These are phyloP conservation scores for Poecilia velifera DNA, from an alignment of 2,797 vertebrate species.

Conservation along the genomic window DNA sequence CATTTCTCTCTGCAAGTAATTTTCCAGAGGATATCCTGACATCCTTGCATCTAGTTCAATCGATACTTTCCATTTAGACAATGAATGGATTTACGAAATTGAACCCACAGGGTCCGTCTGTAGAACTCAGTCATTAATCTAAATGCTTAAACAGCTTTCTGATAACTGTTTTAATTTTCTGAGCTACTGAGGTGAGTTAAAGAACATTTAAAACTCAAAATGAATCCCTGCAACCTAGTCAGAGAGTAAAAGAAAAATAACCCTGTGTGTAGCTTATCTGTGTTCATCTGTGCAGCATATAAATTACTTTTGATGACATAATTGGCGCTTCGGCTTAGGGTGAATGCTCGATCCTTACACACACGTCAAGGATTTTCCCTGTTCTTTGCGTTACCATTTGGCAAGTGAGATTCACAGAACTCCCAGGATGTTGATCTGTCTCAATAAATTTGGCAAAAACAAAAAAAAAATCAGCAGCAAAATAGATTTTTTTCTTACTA, in stretches of 20 bases:
- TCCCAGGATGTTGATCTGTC: slow-evolving; percentile 1
- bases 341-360: neutral
- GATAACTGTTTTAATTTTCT: slow-evolving; percentile 54
- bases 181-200: slow-evolving; percentile 35
- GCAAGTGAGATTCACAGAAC: slow-evolving; percentile 10
- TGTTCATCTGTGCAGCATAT: slow-evolving; percentile 33
- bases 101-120: slow-evolving; percentile 53
- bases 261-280: neutral
- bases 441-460: slow-evolving; percentile 18
- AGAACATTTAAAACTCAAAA: slow-evolving; percentile 38
- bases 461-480: slow-evolving; percentile 16
- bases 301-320: slow-evolving; percentile 33
- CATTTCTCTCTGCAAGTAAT: slow-evolving; percentile 38
- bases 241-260: neutral
- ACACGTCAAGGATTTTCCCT: slow-evolving; percentile 41
- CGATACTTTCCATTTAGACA: slow-evolving; percentile 70
- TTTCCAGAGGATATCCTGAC: slow-evolving; percentile 46
- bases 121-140: slow-evolving; percentile 45
- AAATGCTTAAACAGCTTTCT: slow-evolving; percentile 58
- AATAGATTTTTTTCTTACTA: neutral
- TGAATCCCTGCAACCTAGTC: slow-evolving; percentile 26
- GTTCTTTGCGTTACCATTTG: slow-evolving; percentile 36
- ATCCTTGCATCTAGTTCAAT: slow-evolving; percentile 56
- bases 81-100: slow-evolving; percentile 67
- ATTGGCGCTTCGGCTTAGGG: slow-evolving; percentile 26